Evolutionary conservation across 2,797 vertebrate genomes (phyloP).

Genomic region (Zonotrichia albicollis): DNA sequence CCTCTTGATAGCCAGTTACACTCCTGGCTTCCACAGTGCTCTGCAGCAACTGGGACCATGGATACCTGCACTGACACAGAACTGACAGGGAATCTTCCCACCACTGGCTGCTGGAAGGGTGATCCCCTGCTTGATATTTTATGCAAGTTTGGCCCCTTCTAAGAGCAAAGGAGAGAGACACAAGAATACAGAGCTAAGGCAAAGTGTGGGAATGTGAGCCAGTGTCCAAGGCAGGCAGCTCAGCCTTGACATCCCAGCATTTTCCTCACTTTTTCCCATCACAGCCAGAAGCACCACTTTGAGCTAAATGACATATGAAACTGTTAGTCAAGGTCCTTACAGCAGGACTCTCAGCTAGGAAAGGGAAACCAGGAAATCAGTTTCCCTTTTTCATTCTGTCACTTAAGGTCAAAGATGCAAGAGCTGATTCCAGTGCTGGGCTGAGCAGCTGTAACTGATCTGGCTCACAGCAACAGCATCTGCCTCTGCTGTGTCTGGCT

Average conservation of each 20-base stretch:
- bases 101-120: neutral
- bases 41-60: neutral
- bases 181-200: neutral
- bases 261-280: neutral
- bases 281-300: neutral
- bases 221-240: accelerated
- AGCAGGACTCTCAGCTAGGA: neutral
- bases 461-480: neutral
- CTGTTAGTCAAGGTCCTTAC: neutral
- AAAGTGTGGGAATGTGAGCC: neutral
- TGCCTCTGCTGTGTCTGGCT: neutral
- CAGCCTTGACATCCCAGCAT: neutral
- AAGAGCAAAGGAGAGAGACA: neutral
- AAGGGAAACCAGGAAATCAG: neutral
- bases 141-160: neutral
- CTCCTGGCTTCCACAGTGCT: neutral
- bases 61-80: neutral
- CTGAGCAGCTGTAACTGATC: neutral
- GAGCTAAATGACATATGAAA: neutral
- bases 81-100: neutral
- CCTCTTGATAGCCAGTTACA: neutral
- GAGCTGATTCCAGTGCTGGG: neutral
- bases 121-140: neutral
- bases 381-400: neutral
- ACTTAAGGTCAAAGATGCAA: neutral